Conservation (phyloP, 2,797 vertebrate species). For the Synanceia verrucosa region DNA sequence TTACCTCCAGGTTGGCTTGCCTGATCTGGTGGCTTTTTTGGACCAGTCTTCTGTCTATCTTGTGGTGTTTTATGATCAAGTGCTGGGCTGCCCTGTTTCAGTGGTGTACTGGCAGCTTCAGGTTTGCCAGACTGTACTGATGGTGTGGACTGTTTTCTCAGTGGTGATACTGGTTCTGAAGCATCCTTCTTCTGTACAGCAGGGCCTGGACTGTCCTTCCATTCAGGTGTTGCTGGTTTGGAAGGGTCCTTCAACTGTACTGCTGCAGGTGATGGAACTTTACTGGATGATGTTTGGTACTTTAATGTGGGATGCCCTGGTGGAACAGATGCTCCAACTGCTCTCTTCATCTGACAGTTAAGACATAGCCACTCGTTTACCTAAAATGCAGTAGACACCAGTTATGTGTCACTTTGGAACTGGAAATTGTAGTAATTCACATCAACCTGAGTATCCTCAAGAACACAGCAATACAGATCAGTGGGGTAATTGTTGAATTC, state of each 20-base stretch:
- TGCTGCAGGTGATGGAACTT: conserved; percentile 48
- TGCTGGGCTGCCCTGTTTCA: conserved; percentile 55
- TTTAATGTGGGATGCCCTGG: conserved; percentile 66
- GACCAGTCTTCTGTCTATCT: conserved; percentile 70
- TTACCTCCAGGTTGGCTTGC: conserved; percentile 29
- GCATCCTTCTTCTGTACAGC: conserved; percentile 59
- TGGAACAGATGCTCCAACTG: conserved; percentile 82
- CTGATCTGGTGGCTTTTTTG: conserved; percentile 59
- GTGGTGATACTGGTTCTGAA: conserved; percentile 48
- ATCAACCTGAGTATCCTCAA: background rate
- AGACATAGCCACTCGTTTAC: conserved; percentile 92
- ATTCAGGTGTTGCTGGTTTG: conserved; percentile 44
- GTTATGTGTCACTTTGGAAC: conserved; percentile 18
- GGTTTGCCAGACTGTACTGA: conserved; percentile 69
- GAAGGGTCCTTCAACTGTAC: conserved; percentile 54
- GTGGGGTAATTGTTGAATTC: background rate
- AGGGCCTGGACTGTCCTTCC: conserved; percentile 21
- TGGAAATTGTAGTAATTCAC: background rate
- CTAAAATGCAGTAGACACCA: conserved; percentile 51
- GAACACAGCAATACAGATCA: conserved; percentile 1
- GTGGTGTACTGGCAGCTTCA: conserved; percentile 58
- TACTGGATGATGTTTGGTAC: conserved; percentile 55
- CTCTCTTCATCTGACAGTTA: conserved; percentile 96
- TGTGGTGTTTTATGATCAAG: conserved; percentile 62
- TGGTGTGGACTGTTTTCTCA: conserved; percentile 64